Evolutionary conservation across 2,113 vertebrate genomes (phyloP), one percentile per base, ranked within the genome.

Genomic region (Brachyistius frenatus): DNA sequence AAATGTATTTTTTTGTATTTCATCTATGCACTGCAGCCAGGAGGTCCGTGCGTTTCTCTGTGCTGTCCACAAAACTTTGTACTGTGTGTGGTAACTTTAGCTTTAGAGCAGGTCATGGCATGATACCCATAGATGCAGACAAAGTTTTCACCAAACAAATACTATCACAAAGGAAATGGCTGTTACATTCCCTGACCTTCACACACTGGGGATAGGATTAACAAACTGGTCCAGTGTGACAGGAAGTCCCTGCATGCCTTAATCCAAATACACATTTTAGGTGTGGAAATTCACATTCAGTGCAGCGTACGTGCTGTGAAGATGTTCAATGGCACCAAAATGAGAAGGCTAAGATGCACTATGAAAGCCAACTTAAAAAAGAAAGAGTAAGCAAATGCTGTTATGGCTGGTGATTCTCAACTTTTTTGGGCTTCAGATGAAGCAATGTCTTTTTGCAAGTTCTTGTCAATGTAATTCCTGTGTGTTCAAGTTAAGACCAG

Each of bases 1-100:
- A 75, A 33, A 61, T 52, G 31, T 67, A 53, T 80, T 47, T 78
- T 62, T 68, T 46, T 76, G 23, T 1, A 81, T 84, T 86, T 62
- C 23, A 55, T 70, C 37, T 6, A 44, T 55, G 54, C 30, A 62
- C 67, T 53, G 46, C 41, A 73, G 62, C n/a, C 14, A 70, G 46
- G 5, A 76, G 11, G 16, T 52, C 8, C 46, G 63, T 23, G 66
- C 8, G 50, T 75, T 73, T 75, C 58, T 81, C 41, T 2, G 0
- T n/a, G 52, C 53, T 6, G 11, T 73, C 75, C 54, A 75, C 69
- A 80, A 50, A 82, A 60, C 23, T 23, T 23, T 23, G 23, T 23
- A 23, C 23, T 23, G 23, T 23, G 23, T 23, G 23, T 23, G 23
- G 23, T 23, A 23, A 23, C 23, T 23, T 23, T 23, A 23, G 23